phyloP scores from a whole-genome alignment of 2,113 vertebrate species.

The Eubucco bourcierii region DNA sequence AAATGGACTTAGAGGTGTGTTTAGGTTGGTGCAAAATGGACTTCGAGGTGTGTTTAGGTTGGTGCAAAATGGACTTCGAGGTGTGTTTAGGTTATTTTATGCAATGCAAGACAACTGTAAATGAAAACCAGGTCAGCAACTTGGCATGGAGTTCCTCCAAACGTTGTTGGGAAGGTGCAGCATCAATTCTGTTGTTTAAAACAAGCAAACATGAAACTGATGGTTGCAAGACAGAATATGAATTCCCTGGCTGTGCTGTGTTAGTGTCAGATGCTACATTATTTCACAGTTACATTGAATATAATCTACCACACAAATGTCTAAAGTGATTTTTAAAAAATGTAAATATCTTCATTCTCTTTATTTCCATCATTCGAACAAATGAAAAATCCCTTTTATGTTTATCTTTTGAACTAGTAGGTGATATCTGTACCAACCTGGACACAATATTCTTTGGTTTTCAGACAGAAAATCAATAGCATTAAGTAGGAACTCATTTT shows the following conservation, averaged over 20 bases:
- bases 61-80: not conserved
- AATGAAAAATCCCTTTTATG: not conserved
- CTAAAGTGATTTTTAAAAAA: not conserved
- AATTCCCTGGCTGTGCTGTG: not conserved
- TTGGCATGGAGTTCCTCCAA: not conserved
- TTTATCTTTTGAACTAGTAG: not conserved
- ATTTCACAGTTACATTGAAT: not conserved
- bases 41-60: not conserved
- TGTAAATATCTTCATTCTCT: not conserved
- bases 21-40: not conserved
- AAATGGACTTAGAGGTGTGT: not conserved
- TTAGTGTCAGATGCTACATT: not conserved
- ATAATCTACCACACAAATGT: not conserved
- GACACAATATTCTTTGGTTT: constrained; percentile 26
- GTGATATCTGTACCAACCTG: not conserved
- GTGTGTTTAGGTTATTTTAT: not conserved
- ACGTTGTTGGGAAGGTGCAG: not conserved
- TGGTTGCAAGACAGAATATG: not conserved
- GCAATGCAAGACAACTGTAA: not conserved
- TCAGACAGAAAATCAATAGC: constrained; percentile 13
- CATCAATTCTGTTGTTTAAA: not conserved
- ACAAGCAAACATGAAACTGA: not conserved
- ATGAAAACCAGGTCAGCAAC: not conserved
- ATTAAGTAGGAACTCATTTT: constrained; percentile 34
- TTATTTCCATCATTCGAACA: not conserved